phyloP scores from a whole-genome alignment of 2,113 vertebrate genomes.

The Amazona guildingii region DNA sequence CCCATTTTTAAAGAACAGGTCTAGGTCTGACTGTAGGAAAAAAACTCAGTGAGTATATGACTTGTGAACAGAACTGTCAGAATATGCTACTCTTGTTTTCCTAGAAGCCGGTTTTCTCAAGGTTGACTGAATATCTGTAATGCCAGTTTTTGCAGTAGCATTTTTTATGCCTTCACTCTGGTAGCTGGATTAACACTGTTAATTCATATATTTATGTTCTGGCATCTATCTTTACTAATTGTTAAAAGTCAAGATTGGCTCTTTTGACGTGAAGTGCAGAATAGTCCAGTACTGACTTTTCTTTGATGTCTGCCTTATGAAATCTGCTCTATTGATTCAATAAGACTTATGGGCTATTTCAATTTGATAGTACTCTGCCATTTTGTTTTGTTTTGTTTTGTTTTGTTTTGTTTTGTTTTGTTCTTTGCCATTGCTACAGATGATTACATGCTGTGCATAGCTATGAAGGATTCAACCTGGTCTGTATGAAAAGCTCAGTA shows the following conservation, averaged over 20 bases:
- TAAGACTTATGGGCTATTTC: not conserved
- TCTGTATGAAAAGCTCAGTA: not conserved
- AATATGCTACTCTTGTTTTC: not conserved
- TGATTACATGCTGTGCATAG: not conserved
- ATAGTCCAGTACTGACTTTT: not conserved
- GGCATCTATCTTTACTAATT: not conserved
- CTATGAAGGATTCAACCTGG: not conserved
- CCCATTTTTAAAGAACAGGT: not conserved
- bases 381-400: not conserved
- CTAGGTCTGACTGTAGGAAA: not conserved
- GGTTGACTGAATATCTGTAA: not conserved
- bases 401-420: fast-evolving
- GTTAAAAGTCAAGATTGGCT: not conserved
- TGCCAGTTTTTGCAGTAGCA: not conserved
- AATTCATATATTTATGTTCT: not conserved
- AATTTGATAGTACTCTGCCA: not conserved
- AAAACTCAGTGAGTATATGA: not conserved
- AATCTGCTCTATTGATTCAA: not conserved
- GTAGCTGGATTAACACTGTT: not conserved
- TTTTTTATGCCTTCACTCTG: not conserved
- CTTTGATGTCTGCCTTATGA: not conserved
- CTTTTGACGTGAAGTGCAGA: not conserved
- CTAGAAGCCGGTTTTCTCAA: not conserved
- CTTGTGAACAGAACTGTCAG: not conserved
- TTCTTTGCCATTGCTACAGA: not conserved